Base-by-base conservation (phyloP, 2,797 vertebrate species). In the Tokudaia muenninki region DNA sequence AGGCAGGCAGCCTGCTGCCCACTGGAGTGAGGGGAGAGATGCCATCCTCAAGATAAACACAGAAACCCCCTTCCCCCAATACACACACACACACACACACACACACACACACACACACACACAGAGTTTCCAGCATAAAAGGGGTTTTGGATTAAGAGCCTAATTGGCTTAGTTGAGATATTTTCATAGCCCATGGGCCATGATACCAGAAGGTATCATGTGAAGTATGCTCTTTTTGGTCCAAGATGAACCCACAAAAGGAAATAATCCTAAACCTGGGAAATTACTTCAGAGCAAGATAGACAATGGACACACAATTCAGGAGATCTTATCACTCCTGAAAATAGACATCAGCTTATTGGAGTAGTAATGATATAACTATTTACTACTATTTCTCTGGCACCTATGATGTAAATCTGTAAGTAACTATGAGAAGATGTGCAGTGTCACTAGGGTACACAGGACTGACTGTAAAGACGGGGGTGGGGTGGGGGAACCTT, bases 251-350 rank as follows among this genome's bases (percentile, higher is more conserved):
- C 5, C 22, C 55, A 55, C 21, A 87, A 77, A 90, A 90, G 26
- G 52, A 80, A 93, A 77, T 78, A 83, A 65, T 50, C 90, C 78
- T 78, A 91, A 94, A 93, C 80, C 1, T 90, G 31, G 74, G 57
- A 96, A 96, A 87, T 37, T 57, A 78, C 90, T 74, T 77, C 57
- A 77, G 21, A 80, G 50, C 21, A 88, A 91, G 26, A 82, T 9
- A 91, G 44, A n/a, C 34, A 83, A 26, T 50, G 55, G 61, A 65
- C 0, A 52, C 50, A 70, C 94, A 96, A 90, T 67, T 57, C 59
- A 81, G 52, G 47, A 91, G 19, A 88, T 80, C 61, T 63, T 59
- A 81, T 95, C 10, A 79, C 26, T 82, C 50, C 44, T 81, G 21
- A 63, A 82, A 92, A 78, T 86, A 92, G 21, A 3, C 9, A 79